Base-by-base conservation (phyloP, 2,888 invertebrate species). In the Lymantria dispar region DNA sequence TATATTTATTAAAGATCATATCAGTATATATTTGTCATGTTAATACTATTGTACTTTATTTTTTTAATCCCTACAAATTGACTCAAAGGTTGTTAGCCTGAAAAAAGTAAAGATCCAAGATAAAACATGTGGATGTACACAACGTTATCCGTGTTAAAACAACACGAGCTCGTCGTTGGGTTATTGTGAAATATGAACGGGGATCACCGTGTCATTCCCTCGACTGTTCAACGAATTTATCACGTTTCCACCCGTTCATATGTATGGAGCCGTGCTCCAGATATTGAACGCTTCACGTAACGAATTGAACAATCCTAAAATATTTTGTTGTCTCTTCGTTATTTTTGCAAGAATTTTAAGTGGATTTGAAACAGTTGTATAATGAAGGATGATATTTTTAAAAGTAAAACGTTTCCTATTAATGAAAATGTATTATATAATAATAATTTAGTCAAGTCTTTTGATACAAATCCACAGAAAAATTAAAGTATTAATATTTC, bases 141-240 rank as follows among this genome's bases (percentile, higher is more conserved):
- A 71, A 64, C 67, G 69, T 70, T 72, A 72, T 76, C 74, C 67
- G 53, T 72, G 74, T 72, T 76, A 74, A 80, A 83, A 80, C 76
- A 76, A 66, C 62, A 57, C 48, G 60, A 61, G 61, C 62, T 60
- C 57, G 65, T 62, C 63, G 70, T 70, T 71, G 74, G 72, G 76
- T 80, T 81, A 84, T 84, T 80, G 80, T 83, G 80, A 85, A 83
- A 85, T 85, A 87, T 83, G 81, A 80, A 70, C 63, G 64, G 61
- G 78, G 81, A 79, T 83, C 78, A 80, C 64, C 52, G 73, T 79
- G 83, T 82, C 84, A 80, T 77, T 81, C 72, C 75, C 74, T 71
- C 65, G 67, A 68, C 67, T 72, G 71, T 71, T 70, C 70, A 67
- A 72, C 76, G 78, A 80, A 85, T 83, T 82, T 86, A 86, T 85